A percentile compares a stretch with the other conserved stretches of the same genome.
Evolutionary conservation across 2,113 vertebrate species (phyloP).

Genomic region (Pseudopipra pipra): DNA sequence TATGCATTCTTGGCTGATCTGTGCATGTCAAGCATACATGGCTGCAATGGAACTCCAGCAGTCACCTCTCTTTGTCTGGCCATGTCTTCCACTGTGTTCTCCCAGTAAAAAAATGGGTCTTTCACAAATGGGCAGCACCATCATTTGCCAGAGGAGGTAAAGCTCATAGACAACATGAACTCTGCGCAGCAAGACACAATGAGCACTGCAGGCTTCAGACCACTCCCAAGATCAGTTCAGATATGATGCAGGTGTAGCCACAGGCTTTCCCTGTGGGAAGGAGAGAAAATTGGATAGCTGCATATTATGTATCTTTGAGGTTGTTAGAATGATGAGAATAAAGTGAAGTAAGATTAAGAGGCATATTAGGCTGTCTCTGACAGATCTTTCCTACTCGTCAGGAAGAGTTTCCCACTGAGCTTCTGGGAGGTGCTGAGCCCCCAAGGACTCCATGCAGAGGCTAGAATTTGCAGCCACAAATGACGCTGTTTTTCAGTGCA

Average conservation of each 20-base stretch:
- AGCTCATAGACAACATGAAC: background rate
- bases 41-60: background rate
- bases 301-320: background rate
- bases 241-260: background rate
- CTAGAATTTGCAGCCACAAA: background rate
- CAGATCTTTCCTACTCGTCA: background rate
- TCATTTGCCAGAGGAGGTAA: background rate
- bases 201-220: background rate
- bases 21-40: background rate
- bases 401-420: background rate
- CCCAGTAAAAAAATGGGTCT: background rate
- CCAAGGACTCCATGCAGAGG: background rate
- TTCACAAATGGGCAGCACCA: background rate
- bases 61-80: background rate
- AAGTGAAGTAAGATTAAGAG: constrained; percentile 7
- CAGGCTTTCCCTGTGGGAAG: background rate
- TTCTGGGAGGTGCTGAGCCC: background rate
- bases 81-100: background rate
- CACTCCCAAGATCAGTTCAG: background rate
- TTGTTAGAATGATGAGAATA: background rate
- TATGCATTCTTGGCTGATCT: background rate
- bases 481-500: background rate
- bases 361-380: background rate
- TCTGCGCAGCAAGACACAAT: background rate
- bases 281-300: background rate